phyloP scores from a whole-genome alignment of 2,113 vertebrate genomes.

The Deroptyus accipitrinus region DNA sequence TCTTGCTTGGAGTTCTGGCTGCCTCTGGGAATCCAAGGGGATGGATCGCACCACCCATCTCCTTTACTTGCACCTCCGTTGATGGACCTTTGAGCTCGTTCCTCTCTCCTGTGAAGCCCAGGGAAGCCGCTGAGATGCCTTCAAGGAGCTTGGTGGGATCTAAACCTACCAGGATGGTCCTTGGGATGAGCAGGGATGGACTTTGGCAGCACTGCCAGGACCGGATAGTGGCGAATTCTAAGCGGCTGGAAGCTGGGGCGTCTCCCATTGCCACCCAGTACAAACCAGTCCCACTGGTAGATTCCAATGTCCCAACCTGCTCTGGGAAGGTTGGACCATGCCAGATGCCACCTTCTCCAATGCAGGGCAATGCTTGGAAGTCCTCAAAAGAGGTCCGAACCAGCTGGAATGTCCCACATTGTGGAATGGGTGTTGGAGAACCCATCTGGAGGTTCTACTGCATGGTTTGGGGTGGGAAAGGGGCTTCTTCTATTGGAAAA shows the following conservation, averaged over 20 bases:
- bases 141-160: not conserved
- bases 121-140: not conserved
- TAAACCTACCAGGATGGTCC: accelerated
- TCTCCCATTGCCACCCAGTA: not conserved
- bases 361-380: not conserved
- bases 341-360: not conserved
- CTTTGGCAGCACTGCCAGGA: not conserved
- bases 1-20: not conserved
- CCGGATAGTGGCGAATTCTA: not conserved
- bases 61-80: accelerated
- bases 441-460: not conserved
- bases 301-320: not conserved
- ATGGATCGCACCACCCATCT: not conserved
- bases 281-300: not conserved
- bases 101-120: not conserved
- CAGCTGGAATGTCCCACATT: too few species aligned
- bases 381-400: not conserved
- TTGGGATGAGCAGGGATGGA: not conserved
- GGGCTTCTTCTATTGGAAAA: not conserved
- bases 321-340: not conserved
- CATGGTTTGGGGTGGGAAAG: not conserved
- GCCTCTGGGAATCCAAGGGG: not conserved
- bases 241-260: not conserved
- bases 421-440: accelerated
- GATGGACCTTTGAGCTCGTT: not conserved